Base-by-base conservation (phyloP, 2,797 vertebrate genomes). In the Argya squamiceps region DNA sequence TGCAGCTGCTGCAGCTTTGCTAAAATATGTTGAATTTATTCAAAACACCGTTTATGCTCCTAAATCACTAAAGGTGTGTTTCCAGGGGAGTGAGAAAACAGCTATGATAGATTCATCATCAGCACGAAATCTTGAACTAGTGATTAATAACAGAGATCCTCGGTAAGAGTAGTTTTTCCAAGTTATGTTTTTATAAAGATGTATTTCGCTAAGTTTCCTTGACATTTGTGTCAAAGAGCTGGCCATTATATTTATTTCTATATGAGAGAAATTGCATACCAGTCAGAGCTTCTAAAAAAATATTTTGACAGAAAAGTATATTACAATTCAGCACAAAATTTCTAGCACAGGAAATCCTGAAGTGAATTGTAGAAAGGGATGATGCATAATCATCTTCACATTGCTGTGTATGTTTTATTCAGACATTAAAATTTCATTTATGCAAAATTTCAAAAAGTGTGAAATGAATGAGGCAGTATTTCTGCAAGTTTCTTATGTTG, bases 1-100 rank as follows among this genome's bases (percentile, higher is more conserved):
- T 64, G 99, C 99, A 95, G 98, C 99, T 95, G 98, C 98, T 65
- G 99, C 99, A 91, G 99, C 99, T 94, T 97, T 99, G 96, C 97
- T 99, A 95, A 99, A 99, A 97, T 99, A 99, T 43, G 97, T 99
- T 77, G 99, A 99, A 97, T 99, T 99, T 96, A 98, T 99, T 95
- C 99, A 99, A 97, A 99, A 99, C 95, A 98, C 98, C 18, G 97
- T 99, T 84, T 99, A 99, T 88, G 99, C 99, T 88, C 98, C 99
- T 79, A 99, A 99, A 94, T 99, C 99, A 13, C 98, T 99, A 56
- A 99, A 99, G 98, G 98, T 99, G 96, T 98, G 80, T 97, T 99
- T 99, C 96, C 99, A 98, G 93, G 99, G 99, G 60, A 99, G 99
- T 91, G 99, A 99, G 93, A 98, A 99, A 97, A 99, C 99, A 17